A percentile compares a stretch with the other conserved stretches of the same genome.
These are phyloP conservation scores for Pentalonia nigronervosa DNA, from an alignment of 1,140 invertebrate species.

Conservation along the genomic window DNA sequence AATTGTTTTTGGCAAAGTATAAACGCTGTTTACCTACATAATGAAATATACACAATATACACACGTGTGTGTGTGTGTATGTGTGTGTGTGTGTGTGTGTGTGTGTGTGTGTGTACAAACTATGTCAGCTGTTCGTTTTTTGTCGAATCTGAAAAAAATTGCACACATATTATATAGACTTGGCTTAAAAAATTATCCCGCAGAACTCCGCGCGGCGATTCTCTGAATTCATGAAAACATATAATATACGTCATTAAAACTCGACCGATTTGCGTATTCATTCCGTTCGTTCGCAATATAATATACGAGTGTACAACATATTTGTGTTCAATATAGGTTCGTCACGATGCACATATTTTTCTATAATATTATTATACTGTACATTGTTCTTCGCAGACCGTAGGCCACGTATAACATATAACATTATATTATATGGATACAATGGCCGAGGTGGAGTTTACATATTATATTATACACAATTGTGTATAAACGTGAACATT, in stretches of 20 bases:
- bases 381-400: not conserved
- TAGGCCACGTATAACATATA: not conserved
- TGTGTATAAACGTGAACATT: not conserved
- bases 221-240: not conserved
- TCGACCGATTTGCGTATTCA: not conserved
- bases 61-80: no score
- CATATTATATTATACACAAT: not conserved
- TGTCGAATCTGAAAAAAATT: not conserved
- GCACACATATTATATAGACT: not conserved
- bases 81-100: no score
- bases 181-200: not conserved
- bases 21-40: not conserved
- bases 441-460: not conserved
- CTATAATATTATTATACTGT: slow-evolving; percentile 3
- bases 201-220: not conserved
- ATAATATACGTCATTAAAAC: not conserved
- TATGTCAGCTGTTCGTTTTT: not conserved
- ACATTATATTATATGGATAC: not conserved
- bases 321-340: not conserved
- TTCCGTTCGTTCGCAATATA: not conserved
- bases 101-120: not conserved
- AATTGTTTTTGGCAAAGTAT: not conserved
- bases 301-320: not conserved
- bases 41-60: not conserved
- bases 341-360: not conserved